Evolutionary conservation across 2,888 invertebrate genomes (phyloP).

Genomic region (Drosophila mimica): DNA sequence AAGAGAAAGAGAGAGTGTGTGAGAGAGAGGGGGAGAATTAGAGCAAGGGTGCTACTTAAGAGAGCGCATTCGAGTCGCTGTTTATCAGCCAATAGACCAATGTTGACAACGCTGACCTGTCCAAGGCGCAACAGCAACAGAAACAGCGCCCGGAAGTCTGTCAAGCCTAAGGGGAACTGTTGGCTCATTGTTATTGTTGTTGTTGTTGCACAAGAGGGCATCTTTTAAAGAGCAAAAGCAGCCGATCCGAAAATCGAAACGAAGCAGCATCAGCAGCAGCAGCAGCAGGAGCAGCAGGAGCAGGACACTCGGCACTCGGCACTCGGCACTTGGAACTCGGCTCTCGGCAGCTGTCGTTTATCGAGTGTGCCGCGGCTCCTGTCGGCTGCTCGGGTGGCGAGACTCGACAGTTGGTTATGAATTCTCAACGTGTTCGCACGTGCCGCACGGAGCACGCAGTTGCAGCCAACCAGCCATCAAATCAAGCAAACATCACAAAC

Average conservation of each 20-base stretch:
- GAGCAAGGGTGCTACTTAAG: constrained; percentile 12
- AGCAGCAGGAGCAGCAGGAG: neutral
- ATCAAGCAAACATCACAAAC: constrained; percentile 55
- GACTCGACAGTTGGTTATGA: constrained; percentile 83
- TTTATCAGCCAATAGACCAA: constrained; percentile 49
- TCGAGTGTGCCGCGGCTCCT: constrained; percentile 28
- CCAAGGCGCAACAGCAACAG: constrained; percentile 57
- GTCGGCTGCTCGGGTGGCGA: constrained; percentile 42
- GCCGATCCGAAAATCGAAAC: constrained; percentile 40
- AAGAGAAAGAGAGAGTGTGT: neutral
- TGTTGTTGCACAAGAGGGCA: constrained; percentile 34
- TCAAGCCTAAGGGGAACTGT: constrained; percentile 18
- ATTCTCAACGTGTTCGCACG: constrained; percentile 83
- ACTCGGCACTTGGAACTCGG: constrained; percentile 6
- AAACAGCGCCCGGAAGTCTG: constrained; percentile 57
- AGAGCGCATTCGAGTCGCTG: constrained; percentile 31
- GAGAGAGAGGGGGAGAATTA: neutral
- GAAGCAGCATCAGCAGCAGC: neutral
- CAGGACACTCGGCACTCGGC: constrained; percentile 1
- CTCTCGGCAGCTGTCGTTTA: constrained; percentile 30
- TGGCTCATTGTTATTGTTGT: constrained; percentile 4
- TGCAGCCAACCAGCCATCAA: constrained; percentile 67
- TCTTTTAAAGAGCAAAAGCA: constrained; percentile 36
- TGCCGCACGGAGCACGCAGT: constrained; percentile 78
- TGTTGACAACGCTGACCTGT: constrained; percentile 64